Conservation (phyloP, 1,140 invertebrate species). For the Drosophila pallidifrons region DNA sequence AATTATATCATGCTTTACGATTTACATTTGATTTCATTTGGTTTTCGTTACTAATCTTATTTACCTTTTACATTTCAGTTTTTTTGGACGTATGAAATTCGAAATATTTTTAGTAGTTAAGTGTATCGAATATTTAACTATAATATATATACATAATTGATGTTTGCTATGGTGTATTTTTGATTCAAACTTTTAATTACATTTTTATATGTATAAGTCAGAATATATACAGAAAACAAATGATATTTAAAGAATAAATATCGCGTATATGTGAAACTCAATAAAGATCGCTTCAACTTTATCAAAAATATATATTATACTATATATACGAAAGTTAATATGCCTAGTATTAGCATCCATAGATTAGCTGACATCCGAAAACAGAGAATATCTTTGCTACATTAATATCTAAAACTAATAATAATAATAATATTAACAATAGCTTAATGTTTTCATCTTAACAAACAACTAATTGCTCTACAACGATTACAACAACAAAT, state of each 20-base stretch:
- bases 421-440: slow-evolving; percentile 13
- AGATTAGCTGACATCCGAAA: slow-evolving; percentile 5
- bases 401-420: slow-evolving; percentile 7
- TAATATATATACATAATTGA: slow-evolving; percentile 51
- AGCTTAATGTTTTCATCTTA: neutral
- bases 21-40: neutral
- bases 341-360: slow-evolving; percentile 31
- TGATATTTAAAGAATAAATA: neutral
- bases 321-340: slow-evolving; percentile 8
- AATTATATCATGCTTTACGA: neutral
- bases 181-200: slow-evolving; percentile 71
- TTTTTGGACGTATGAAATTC: slow-evolving; percentile 34
- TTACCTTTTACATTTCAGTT: slow-evolving; percentile 26
- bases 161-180: slow-evolving; percentile 79
- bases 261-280: slow-evolving; percentile 4
- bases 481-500: slow-evolving; percentile 2
- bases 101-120: slow-evolving; percentile 13
- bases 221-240: slow-evolving; percentile 27
- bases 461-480: neutral
- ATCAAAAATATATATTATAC: neutral
- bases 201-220: slow-evolving; percentile 56
- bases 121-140: slow-evolving; percentile 45
- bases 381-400: slow-evolving; percentile 27
- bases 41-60: neutral
- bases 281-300: slow-evolving; percentile 23